Evolutionary conservation across 2,888 invertebrate genomes (phyloP), one percentile per base, ranked within the genome.

Genomic region (Tupiocoris notatus): DNA sequence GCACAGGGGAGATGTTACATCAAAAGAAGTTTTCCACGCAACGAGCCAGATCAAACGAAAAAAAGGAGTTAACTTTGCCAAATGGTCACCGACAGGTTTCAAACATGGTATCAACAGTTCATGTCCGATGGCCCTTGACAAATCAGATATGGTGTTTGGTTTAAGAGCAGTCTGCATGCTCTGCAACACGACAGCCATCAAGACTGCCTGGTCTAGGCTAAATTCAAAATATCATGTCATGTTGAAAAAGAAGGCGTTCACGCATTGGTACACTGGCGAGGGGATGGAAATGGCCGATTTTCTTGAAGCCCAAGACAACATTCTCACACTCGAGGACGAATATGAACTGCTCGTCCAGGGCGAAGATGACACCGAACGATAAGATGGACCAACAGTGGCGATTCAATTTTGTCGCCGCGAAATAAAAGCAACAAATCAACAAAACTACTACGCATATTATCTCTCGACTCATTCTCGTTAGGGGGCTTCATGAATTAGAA

Each of bases 1-100:
- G 39, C 94, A 93, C 83, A 88, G 94, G 7, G 96, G 96, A 0
- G 96, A 97, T 83, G 95, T 97, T 16, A 94, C 92, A 21, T 92
- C 93, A 0, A 92, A 93, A 83, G 95, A 95, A 82, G 94, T 95
- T 7, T 96, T 96, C 83, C 91, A 89, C 0, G 91, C 93, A 9
- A 92, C 93, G 74, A 91, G 91, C 0, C 88, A 88, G 73, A 91
- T 93, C 86, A 93, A 93, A 83, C 88, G 89, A 0, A 89, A 91
- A 80, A 89, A 90, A 81, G 88, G 88, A 67, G 92, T 96, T 74
- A 89, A 92, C 79, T 97, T 97, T 82, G 96, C 96, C 17, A 94
- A 95, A 82, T 95, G 95, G 95, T 94, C 94, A 83, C 95, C 95
- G 1, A 67, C 75, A 18, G 75, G 78, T 12, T 78, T 77, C 71